Evolutionary conservation across 2,797 vertebrate species (phyloP).

Genomic region (Melanotaenia maccullochi): DNA sequence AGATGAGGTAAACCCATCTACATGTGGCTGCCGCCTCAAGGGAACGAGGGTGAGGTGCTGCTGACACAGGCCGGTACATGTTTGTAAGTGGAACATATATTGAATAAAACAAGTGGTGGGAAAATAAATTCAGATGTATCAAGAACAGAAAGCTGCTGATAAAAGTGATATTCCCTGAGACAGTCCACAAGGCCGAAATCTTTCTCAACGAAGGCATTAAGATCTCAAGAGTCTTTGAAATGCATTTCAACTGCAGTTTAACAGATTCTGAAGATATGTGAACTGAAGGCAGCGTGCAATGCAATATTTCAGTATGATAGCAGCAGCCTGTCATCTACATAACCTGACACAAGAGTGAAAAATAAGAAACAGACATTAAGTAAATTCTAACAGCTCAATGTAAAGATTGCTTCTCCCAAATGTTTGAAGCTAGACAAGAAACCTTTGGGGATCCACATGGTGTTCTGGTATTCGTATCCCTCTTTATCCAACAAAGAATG

Average conservation of each 20-base stretch:
- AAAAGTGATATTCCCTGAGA: conserved; percentile 1
- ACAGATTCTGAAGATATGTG: not conserved
- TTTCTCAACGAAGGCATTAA: not conserved
- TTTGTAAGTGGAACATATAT: conserved; percentile 22
- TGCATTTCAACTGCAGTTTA: not conserved
- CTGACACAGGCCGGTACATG: conserved; percentile 23
- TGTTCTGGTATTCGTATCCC: conserved; percentile 40
- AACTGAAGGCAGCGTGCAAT: conserved; percentile 1
- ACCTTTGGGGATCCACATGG: conserved; percentile 22
- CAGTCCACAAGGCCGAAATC: not conserved
- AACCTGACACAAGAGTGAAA: conserved; percentile 11
- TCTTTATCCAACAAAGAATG: conserved; percentile 21
- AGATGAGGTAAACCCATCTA: conserved; percentile 49
- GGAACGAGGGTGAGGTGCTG: conserved; percentile 31
- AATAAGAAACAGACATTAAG: conserved; percentile 11
- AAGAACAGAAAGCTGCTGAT: conserved; percentile 31
- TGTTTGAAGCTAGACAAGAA: conserved; percentile 10
- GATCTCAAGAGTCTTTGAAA: not conserved
- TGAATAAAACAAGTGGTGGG: not conserved
- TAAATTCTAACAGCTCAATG: conserved; percentile 24
- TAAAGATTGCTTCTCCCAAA: not conserved
- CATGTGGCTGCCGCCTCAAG: conserved; percentile 8
- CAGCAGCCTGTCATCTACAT: conserved; percentile 2
- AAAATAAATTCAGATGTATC: conserved; percentile 12
- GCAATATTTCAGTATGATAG: conserved; percentile 21